Conservation (phyloP, 2,797 vertebrate genomes). For the Peromyscus aztecus region DNA sequence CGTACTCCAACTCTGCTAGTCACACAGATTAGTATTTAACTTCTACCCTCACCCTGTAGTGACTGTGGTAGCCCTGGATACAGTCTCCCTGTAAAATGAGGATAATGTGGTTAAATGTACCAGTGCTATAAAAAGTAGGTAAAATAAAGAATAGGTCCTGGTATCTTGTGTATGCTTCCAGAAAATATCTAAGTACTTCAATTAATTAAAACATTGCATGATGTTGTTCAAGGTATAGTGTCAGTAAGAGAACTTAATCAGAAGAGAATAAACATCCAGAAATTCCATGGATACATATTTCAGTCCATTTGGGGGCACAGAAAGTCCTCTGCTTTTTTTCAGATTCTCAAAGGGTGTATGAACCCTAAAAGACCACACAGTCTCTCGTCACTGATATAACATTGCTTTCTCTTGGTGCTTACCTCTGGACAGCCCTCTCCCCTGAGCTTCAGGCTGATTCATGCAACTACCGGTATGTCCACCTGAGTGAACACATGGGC, state of each 20-base stretch:
- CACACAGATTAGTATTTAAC: background rate
- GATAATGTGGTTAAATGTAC: background rate
- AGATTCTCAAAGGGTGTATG: background rate
- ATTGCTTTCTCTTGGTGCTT: background rate
- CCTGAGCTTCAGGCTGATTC: background rate
- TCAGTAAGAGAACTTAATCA: background rate
- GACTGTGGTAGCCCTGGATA: background rate
- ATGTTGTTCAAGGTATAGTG: background rate
- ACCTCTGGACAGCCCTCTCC: background rate
- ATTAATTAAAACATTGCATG: background rate
- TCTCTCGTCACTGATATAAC: background rate
- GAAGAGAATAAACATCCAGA: background rate
- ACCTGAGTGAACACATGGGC: background rate
- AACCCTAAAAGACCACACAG: background rate
- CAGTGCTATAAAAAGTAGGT: background rate
- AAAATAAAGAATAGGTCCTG: background rate
- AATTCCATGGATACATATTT: background rate
- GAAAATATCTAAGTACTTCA: background rate
- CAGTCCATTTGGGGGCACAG: background rate
- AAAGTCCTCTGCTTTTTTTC: slow-evolving; percentile 10
- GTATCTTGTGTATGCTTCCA: background rate
- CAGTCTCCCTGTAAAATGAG: background rate
- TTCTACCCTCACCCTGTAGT: background rate
- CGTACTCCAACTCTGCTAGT: background rate
- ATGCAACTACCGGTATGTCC: background rate